phyloP scores from a whole-genome alignment of 2,888 invertebrate species.

The Gryllus longicercus region DNA sequence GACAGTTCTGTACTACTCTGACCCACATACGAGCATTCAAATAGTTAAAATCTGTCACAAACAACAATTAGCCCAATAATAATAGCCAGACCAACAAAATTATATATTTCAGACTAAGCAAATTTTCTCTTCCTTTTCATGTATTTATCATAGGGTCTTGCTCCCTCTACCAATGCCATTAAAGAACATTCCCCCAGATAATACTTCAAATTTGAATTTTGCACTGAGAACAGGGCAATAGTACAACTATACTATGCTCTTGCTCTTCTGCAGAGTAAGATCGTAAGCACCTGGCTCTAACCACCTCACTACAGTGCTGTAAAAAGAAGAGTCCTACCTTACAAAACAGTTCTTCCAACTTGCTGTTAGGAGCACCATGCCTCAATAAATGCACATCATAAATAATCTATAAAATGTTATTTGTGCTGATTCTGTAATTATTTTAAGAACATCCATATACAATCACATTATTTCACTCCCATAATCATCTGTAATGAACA shows the following conservation, averaged over 20 bases:
- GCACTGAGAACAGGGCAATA: no score
- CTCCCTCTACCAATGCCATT: no score
- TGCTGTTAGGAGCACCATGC: conserved; percentile 32
- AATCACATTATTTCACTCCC: conserved; percentile 46
- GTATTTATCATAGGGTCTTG: no score
- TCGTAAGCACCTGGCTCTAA: no score
- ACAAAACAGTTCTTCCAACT: background rate
- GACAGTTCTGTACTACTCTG: conserved; percentile 6
- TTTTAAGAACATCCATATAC: conserved; percentile 46
- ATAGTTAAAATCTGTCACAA: background rate
- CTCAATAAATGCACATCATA: conserved; percentile 39
- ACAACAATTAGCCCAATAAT: background rate
- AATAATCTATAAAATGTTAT: conserved; percentile 41
- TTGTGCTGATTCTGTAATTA: conserved; percentile 44
- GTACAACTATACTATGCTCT: no score
- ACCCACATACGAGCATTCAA: background rate
- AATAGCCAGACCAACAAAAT: background rate
- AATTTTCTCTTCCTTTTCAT: no score
- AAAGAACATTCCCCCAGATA: no score
- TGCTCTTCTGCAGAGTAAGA: no score
- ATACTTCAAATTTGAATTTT: no score
- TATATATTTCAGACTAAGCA: background rate
- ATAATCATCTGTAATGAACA: conserved; percentile 41
- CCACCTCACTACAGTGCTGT: no score
- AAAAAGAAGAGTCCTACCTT: background rate